Conservation (phyloP, 2,888 invertebrate genomes). For the Yponomeuta malinellus region DNA sequence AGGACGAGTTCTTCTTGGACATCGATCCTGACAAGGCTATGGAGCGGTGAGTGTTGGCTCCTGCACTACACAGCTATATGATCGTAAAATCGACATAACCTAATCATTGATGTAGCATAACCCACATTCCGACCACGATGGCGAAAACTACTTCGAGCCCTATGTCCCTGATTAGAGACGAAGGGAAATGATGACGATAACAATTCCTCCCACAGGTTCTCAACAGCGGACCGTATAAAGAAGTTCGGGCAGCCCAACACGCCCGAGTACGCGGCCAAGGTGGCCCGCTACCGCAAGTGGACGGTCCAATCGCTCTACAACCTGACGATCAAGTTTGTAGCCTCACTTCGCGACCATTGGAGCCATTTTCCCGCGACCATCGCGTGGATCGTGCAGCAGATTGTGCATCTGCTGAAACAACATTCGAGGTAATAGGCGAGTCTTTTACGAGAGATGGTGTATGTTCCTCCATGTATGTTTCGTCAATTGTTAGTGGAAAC, state of each 20-base stretch:
- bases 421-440: slow-evolving; percentile 46
- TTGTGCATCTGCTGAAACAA: slow-evolving; percentile 76
- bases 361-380: slow-evolving; percentile 93
- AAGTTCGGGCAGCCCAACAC: slow-evolving; percentile 88
- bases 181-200: background rate
- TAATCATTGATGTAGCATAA: no score
- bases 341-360: slow-evolving; percentile 88
- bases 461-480: no score
- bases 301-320: slow-evolving; percentile 86
- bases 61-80: background rate
- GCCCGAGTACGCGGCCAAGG: slow-evolving; percentile 81
- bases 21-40: slow-evolving; percentile 91
- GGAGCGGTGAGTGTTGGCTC: slow-evolving; percentile 69
- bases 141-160: no score
- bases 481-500: no score
- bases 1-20: slow-evolving; percentile 93
- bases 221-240: slow-evolving; percentile 69
- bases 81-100: no score
- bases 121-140: no score
- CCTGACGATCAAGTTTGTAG: slow-evolving; percentile 87
- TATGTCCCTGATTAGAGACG: no score
- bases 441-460: background rate
- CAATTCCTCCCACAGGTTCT: slow-evolving; percentile 39
- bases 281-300: slow-evolving; percentile 86
- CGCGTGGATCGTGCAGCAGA: slow-evolving; percentile 92